phyloP scores from a whole-genome alignment of 2,797 vertebrate genomes.

The Anguilla pacifica region DNA sequence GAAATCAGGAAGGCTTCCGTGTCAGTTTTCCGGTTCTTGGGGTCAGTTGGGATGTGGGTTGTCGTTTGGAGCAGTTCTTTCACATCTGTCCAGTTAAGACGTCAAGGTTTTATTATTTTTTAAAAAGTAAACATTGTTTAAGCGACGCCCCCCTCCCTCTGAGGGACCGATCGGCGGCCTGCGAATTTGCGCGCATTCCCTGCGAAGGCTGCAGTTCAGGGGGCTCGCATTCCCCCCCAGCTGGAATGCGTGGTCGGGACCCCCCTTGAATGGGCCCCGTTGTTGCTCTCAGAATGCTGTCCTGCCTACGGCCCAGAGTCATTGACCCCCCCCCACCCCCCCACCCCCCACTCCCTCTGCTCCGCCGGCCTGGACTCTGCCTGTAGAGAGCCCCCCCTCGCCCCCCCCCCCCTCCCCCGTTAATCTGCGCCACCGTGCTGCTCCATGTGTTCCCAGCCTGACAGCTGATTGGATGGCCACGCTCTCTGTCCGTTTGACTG shows the following conservation, averaged over 20 bases:
- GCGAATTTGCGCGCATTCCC: background rate
- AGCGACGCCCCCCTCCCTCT: background rate
- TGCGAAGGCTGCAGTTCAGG: background rate
- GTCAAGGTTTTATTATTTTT: background rate
- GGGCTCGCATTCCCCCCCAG: conserved; percentile 2
- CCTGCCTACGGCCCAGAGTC: conserved; percentile 15
- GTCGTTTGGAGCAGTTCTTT: background rate
- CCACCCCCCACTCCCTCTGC: background rate
- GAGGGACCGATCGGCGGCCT: background rate
- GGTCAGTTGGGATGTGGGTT: background rate
- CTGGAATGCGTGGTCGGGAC: conserved; percentile 27
- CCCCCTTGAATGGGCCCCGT: conserved; percentile 36
- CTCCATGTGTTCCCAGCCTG: background rate
- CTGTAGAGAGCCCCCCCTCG: conserved; percentile 24
- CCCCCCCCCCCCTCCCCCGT: background rate
- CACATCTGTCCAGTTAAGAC: background rate
- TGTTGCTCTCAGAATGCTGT: conserved; percentile 30
- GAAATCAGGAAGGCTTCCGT: background rate
- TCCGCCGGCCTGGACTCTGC: background rate
- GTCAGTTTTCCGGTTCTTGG: background rate
- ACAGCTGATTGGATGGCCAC: background rate
- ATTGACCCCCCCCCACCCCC: background rate
- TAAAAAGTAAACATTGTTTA: background rate
- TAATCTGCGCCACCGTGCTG: background rate
- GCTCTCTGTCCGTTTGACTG: background rate